These are phyloP conservation scores for Semaprochilodus insignis DNA, from an alignment of 2,797 vertebrate species.

Conservation along the genomic window DNA sequence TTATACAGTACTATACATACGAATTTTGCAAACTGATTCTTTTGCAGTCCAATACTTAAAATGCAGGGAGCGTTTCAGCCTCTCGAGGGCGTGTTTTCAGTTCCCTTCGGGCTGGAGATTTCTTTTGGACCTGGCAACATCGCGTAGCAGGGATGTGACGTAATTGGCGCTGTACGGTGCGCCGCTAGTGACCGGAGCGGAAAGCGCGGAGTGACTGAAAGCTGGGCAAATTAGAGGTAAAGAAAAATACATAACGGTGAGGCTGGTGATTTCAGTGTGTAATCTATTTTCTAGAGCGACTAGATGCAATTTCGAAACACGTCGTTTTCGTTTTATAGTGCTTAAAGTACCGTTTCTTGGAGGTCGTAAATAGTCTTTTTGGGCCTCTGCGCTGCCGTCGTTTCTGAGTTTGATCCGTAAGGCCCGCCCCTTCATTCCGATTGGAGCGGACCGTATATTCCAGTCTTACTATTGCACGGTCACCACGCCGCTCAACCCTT, in stretches of 20 bases:
- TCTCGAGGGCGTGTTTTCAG: neutral
- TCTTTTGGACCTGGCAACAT: neutral
- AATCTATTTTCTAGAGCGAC: slow-evolving; percentile 1
- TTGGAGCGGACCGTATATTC: slow-evolving; percentile 60
- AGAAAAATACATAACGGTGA: slow-evolving; percentile 23
- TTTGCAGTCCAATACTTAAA: too few species aligned
- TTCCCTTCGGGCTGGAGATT: too few species aligned
- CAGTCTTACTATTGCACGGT: slow-evolving; percentile 64
- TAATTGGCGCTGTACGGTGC: slow-evolving; percentile 86
- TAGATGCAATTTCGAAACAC: neutral
- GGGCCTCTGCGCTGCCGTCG: slow-evolving; percentile 93
- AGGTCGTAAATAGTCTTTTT: slow-evolving; percentile 85
- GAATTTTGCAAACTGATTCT: too few species aligned
- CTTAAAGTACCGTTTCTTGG: slow-evolving; percentile 44
- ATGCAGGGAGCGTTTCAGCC: too few species aligned
- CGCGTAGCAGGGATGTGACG: slow-evolving; percentile 65
- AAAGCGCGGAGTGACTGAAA: slow-evolving; percentile 84
- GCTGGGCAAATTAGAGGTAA: slow-evolving; percentile 74
- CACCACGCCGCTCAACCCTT: slow-evolving; percentile 43
- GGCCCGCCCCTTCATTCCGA: slow-evolving; percentile 63
- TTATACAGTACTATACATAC: too few species aligned
- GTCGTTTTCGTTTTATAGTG: slow-evolving; percentile 40
- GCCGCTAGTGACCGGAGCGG: slow-evolving; percentile 90
- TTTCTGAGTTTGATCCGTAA: slow-evolving; percentile 67
- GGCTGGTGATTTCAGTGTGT: neutral